Evolutionary conservation across 2,797 vertebrate species (phyloP), one percentile per base, ranked within the genome.

Genomic region (Eospalax fontanierii): DNA sequence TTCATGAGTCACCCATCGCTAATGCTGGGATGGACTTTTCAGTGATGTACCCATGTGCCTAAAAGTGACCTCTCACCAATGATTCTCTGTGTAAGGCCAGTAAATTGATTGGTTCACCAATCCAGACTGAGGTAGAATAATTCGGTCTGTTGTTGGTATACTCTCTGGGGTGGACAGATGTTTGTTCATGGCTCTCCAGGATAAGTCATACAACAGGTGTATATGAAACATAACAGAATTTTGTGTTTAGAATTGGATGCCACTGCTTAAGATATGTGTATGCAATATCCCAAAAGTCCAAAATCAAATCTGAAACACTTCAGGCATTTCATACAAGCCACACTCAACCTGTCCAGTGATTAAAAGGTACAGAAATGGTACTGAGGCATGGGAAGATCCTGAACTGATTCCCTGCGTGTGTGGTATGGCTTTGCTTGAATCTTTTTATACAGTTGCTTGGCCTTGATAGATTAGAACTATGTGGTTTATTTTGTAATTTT

Each of bases 361-460:
- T 35, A 65, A 95, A 93, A 87, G 66, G 6, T 12, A 1, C 40
- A 57, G 24, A 63, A 35, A 15, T 81, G 76, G 57, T 35, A 26
- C 2, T 38, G 33, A 90, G 71, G 33, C n/a, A 57, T 2, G 38
- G 46, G 28, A 70, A 73, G 43, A 87, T 59, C 19, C 57, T 57
- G 4, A 73, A 63, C 33, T 38, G 35, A 38, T 93, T 76, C 50
- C 63, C 43, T 87, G 78, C 57, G 24, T 28, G 14, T 84, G 66
- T 74, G 68, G 24, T 78, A 4, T 10, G 50, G 9, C 14, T 54
- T 54, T 15, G 8, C 38, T 74, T 71, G 43, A 21, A 38, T 75
- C 16, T 70, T 93, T 91, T 83, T 59, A 59, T 81, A 9, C 65
- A 76, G 59, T 86, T 89, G 11, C 80, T 94, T 94, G 22, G 79